These are phyloP conservation scores for Mimumesa dahlbomi DNA, from an alignment of 2,888 invertebrate species.

Conservation along the genomic window DNA sequence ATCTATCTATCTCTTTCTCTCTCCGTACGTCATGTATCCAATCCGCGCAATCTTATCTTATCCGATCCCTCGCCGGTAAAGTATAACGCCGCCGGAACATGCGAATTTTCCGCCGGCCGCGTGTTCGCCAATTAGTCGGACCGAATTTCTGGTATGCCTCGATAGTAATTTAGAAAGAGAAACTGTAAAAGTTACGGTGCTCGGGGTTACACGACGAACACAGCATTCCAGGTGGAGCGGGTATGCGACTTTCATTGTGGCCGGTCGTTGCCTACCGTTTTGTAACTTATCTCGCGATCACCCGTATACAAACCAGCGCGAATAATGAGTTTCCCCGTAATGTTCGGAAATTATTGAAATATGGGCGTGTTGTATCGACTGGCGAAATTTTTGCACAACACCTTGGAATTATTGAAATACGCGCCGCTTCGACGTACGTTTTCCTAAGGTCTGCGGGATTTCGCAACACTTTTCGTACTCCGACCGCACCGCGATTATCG, in stretches of 20 bases:
- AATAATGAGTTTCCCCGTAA: conserved; percentile 52
- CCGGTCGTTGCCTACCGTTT: background rate
- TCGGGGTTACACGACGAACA: too few relatives aligned
- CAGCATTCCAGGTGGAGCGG: conserved; percentile 6
- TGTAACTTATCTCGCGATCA: conserved; percentile 59
- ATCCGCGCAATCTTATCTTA: too few relatives aligned
- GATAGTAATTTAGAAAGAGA: conserved; percentile 25
- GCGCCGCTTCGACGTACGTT: background rate
- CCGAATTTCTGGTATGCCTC: too few relatives aligned
- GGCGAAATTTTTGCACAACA: conserved; percentile 12
- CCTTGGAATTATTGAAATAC: background rate
- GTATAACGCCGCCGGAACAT: too few relatives aligned
- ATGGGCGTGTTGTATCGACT: background rate
- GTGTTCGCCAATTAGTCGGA: too few relatives aligned
- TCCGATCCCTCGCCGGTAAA: too few relatives aligned
- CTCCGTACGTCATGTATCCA: too few relatives aligned
- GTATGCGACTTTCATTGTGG: conserved; percentile 16
- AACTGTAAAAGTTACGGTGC: conserved; percentile 11
- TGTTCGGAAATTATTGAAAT: conserved; percentile 19
- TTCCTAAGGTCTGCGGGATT: background rate
- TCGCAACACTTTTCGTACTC: conserved; percentile 2
- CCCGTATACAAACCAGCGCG: conserved; percentile 58
- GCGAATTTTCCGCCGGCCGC: too few relatives aligned
- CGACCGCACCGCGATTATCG: background rate
- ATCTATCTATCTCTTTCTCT: too few relatives aligned